Evolutionary conservation across 2,888 invertebrate genomes (phyloP), one percentile per base, ranked within the genome.

Genomic region (Hydriomena furcata): DNA sequence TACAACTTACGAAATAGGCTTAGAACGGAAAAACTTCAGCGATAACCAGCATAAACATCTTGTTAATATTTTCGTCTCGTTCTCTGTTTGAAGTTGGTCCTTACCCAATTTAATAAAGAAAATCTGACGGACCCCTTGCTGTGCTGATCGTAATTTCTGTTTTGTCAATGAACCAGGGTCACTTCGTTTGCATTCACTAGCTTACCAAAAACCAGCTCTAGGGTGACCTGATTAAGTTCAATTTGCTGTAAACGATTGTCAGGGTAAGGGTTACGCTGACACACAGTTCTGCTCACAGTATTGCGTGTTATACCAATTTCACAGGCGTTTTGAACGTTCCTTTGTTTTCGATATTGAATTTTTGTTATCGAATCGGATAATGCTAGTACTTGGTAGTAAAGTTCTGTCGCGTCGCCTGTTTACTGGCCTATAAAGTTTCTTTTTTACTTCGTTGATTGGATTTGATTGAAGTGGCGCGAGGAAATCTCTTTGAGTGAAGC

Each of bases 221-320:
- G 11, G 41, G 7, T 35, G 6, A 30, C 12, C 24, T 7, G 37
- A 52, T 61, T 68, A 38, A 52, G 65, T 61, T 50, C 38, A 52
- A 36, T 65, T 63, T 61, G 31, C 28, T 20, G 17, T 31, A 8
- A 35, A 21, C 7, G 5, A 17, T 23, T 50, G 35, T 32, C 38
- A 38, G 40, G 41, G 25, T 31, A 57, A 68, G 64, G 72, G 65
- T 64, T 67, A 52, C 71, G 78, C 79, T 79, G 79, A 80, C 75
- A 69, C 65, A 66, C 58, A 52, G 61, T 58, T 66, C 59, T 68
- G 67, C 71, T 68, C 56, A 68, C 68, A 65, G 69, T 68, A 69
- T 71, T 68, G 70, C 63, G 63, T 68, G 71, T 68, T 61, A 59
- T 69, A 69, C 68, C 70, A 68, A 71, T 67, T 66, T 63, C 60